Evolutionary conservation across 2,888 invertebrate species (phyloP).

Genomic region (Apocheima hispidaria): DNA sequence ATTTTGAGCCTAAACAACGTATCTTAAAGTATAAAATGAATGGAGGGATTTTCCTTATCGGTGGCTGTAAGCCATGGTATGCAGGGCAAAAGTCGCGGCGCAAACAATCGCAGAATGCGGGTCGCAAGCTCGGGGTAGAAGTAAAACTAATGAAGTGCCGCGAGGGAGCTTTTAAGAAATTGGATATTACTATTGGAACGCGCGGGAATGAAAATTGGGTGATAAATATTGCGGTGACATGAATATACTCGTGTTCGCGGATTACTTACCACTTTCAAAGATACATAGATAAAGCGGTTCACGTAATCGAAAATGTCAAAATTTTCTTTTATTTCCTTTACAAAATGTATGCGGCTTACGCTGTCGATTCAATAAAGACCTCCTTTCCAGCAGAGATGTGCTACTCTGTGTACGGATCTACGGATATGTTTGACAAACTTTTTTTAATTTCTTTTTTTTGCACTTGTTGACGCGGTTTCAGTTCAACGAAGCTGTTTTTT

Average conservation of each 20-base stretch:
- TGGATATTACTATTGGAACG: constrained; percentile 62
- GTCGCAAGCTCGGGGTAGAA: constrained; percentile 66
- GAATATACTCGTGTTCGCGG: constrained; percentile 11
- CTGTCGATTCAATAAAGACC: too few relatives aligned
- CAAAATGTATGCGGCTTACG: not conserved
- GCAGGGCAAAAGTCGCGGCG: constrained; percentile 55
- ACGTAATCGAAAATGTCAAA: not conserved
- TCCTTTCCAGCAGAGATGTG: too few relatives aligned
- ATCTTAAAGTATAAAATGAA: constrained; percentile 30
- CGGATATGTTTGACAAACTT: too few relatives aligned
- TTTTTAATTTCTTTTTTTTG: too few relatives aligned
- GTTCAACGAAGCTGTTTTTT: too few relatives aligned
- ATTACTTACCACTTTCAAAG: constrained; percentile 4
- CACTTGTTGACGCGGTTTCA: too few relatives aligned
- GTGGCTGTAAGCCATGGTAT: constrained; percentile 41
- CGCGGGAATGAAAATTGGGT: constrained; percentile 30
- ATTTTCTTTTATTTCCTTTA: too few relatives aligned
- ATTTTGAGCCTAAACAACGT: constrained; percentile 14
- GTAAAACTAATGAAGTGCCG: constrained; percentile 75
- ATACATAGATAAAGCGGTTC: not conserved
- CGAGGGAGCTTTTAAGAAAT: constrained; percentile 74
- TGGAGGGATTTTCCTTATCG: constrained; percentile 18
- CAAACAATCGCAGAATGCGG: constrained; percentile 74
- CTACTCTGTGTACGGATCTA: too few relatives aligned
- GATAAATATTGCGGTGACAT: constrained; percentile 11